Base-by-base conservation (phyloP, 2,888 invertebrate species). In the Merodon equestris region DNA sequence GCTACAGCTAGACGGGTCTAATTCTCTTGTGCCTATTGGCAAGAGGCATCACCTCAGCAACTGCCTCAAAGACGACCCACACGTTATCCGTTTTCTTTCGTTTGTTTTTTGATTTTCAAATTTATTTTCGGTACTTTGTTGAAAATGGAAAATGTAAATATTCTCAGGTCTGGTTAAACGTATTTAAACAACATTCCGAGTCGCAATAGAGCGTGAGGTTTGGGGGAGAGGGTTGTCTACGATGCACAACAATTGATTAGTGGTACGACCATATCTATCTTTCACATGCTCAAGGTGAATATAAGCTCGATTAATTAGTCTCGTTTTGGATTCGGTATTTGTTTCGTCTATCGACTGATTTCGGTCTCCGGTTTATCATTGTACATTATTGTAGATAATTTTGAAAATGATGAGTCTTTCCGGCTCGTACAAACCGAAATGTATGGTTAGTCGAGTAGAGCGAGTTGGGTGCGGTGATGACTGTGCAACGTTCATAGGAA, bases 1-100 rank as follows among this genome's bases (percentile, higher is more conserved):
- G 67, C 42, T 40, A 56, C 61, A 72, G 58, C 76, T 60, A 75
- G 61, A 60, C 50, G 38, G 47, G 56, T 67, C 56, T 64, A 27
- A 64, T 54, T n/a, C n/a, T n/a, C n/a, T 47, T 58, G 40, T n/a
- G 47, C 47, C 38, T 10, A 40, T 7, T 27, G 27, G 27, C 7
- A 27, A 27, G 27, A 27, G 2, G 7, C 3, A 27, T 27, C 27
- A 27, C 27, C 27, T 27, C 27, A 27, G 7, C 27, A 27, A 27
- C 27, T 7, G 27, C 27, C 27, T 7, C 27, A 7, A 27, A 27
- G 27, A 2, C 27, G 12, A 34, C 36, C 53, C 53, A 40, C 27
- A 40, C 1, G n/a, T 18, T 27, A 27, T 27, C 7, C 27, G 7
- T 27, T 27, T 27, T 2, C 27, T 27, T 7, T 27, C 7, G 2